These are phyloP conservation scores for Saguinus midas DNA, from an alignment of 2,113 vertebrate species.

Conservation along the genomic window DNA sequence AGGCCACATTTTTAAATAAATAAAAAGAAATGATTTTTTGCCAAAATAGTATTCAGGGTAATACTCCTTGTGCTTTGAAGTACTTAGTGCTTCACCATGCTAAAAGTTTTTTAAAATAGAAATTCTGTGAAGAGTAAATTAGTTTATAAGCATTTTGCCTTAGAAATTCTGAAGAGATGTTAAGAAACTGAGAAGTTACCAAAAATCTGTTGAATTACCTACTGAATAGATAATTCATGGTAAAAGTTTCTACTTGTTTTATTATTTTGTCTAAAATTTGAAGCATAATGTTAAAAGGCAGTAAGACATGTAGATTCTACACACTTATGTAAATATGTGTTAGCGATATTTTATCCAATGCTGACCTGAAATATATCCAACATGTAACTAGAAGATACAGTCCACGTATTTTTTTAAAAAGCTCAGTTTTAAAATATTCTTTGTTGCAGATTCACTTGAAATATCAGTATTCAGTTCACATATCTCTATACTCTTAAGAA, in stretches of 20 bases:
- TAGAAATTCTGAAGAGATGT: conserved; percentile 49
- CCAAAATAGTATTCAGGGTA: not conserved
- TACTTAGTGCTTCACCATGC: not conserved
- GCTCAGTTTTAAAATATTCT: conserved; percentile 49
- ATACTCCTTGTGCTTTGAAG: not conserved
- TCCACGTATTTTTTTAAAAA: not conserved
- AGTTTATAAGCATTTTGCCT: conserved; percentile 16
- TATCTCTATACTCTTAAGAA: conserved; percentile 59
- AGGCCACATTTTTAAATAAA: conserved; percentile 1
- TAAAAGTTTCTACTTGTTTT: conserved; percentile 26
- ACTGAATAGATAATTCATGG: conserved; percentile 12
- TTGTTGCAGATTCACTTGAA: conserved; percentile 44
- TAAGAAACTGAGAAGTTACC: conserved; percentile 29
- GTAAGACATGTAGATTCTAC: conserved; percentile 27
- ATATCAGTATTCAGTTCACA: conserved; percentile 58
- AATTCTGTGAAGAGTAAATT: conserved; percentile 43
- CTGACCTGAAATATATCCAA: not conserved
- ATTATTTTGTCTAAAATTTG: conserved; percentile 45
- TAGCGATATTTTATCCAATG: conserved; percentile 27
- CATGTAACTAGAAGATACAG: conserved; percentile 18
- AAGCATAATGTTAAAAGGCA: conserved; percentile 10
- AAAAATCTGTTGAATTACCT: not conserved
- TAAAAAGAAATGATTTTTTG: not conserved
- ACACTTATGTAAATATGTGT: not conserved
- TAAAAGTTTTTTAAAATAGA: conserved; percentile 30